Evolutionary conservation across 2,888 invertebrate genomes (phyloP), one percentile per base, ranked within the genome.

Genomic region (Cheilosia impressa): DNA sequence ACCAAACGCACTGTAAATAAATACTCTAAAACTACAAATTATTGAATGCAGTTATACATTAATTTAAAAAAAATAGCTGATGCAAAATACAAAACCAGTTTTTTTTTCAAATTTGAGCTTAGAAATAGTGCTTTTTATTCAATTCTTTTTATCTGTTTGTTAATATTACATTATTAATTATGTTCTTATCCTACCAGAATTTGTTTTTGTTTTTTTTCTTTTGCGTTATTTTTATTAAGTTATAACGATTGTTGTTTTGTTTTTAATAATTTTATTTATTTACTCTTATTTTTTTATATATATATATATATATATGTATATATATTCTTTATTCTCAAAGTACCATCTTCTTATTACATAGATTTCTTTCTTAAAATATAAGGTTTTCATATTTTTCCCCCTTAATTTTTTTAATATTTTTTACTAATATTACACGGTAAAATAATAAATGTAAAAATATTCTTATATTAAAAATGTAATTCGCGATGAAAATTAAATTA

Each of bases 111-210:
- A 71, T 85, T 85, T 81, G 85, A 85, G 81, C 85, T 85, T 85
- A 85, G 85, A 85, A 85, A 85, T 85, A 81, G 76, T 85, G 81
- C 80, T 80, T 85, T 85, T 85, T 85, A 81, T 85, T 80, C 71
- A 80, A 80, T 80, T 71, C 53, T 81, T 77, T 73, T 77, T 80
- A 77, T 72, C 52, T 55, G 13, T 82, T 79, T 85, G 52, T 76
- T 80, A 80, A 68, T 80, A 72, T 85, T 85, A 85, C 80, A 80
- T 85, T 85, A 76, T 80, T 85, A 80, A 80, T 83, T 73, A 79
- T 75, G 65, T 75, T 53, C 85, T 85, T 85, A 85, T 71, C 71
- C 85, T 85, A 85, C 71, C 72, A 72, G 71, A 85, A 50, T 80
- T 75, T 60, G 31, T 79, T 58, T 79, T 72, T 69, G 13, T 68